Evolutionary conservation across 1,140 invertebrate species (phyloP).

Genomic region (Heliothis virescens): DNA sequence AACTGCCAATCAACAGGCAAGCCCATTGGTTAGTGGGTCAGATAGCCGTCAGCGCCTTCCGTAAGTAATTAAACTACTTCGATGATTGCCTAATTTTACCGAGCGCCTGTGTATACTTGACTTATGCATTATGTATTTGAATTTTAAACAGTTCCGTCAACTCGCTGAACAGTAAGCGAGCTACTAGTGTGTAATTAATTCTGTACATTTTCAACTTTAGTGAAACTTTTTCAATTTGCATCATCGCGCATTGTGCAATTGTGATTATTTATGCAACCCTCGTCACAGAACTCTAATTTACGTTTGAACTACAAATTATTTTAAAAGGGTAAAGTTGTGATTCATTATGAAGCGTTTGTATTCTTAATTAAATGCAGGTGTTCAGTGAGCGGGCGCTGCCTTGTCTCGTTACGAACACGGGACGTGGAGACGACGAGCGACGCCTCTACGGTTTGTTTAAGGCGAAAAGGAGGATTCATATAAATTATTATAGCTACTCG

Average conservation of each 20-base stretch:
- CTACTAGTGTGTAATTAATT: constrained; percentile 58
- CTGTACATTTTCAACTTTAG: constrained; percentile 58
- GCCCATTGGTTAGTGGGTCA: constrained; percentile 15
- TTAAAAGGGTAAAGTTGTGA: constrained; percentile 35
- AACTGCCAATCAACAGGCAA: constrained; percentile 37
- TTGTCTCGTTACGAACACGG: constrained; percentile 13
- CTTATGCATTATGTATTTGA: constrained; percentile 43
- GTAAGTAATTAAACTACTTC: constrained; percentile 49
- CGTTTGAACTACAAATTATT: constrained; percentile 30
- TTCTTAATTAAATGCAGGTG: constrained; percentile 41
- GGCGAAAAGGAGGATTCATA: background rate
- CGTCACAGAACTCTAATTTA: constrained; percentile 28
- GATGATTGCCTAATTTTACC: constrained; percentile 41
- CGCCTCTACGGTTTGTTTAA: constrained; percentile 13
- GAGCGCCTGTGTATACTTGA: constrained; percentile 15
- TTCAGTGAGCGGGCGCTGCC: constrained; percentile 8
- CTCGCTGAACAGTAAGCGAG: constrained; percentile 50
- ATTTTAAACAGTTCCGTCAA: constrained; percentile 53
- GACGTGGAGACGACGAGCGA: constrained; percentile 11
- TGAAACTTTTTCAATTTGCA: constrained; percentile 68
- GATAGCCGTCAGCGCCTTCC: constrained; percentile 20
- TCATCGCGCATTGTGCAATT: constrained; percentile 51
- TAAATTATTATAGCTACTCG: background rate
- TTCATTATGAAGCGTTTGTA: constrained; percentile 41
- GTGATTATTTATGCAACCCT: constrained; percentile 12